Conservation (phyloP, 2,797 vertebrate genomes). For the Lateolabrax maculatus region DNA sequence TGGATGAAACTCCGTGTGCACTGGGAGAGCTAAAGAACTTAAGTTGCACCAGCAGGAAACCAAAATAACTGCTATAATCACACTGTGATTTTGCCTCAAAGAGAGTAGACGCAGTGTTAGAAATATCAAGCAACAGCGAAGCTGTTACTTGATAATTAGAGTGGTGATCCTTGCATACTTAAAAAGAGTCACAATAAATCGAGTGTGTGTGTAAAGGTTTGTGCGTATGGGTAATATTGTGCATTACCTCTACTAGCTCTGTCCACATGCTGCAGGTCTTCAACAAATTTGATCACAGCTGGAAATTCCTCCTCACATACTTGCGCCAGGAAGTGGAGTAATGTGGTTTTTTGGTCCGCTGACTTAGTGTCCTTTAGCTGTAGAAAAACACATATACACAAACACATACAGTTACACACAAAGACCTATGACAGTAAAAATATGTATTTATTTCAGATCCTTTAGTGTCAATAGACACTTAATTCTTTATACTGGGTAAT, state of each 20-base stretch:
- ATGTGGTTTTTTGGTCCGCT: conserved; percentile 93
- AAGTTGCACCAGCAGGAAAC: conserved; percentile 34
- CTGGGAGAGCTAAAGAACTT: conserved; percentile 21
- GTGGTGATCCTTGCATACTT: background rate
- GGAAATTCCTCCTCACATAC: conserved; percentile 93
- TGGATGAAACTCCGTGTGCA: conserved; percentile 11
- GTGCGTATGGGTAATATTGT: background rate
- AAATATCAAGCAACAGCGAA: conserved; percentile 13
- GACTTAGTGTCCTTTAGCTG: conserved; percentile 98
- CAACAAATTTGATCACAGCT: conserved; percentile 90
- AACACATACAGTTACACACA: conserved; percentile 5
- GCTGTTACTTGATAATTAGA: conserved; percentile 2
- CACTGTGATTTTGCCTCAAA: conserved; percentile 10
- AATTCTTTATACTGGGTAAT: background rate
- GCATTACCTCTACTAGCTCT: conserved; percentile 95
- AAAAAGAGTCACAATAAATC: conserved; percentile 1
- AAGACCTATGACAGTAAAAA: background rate
- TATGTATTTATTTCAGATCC: background rate
- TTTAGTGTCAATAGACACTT: background rate
- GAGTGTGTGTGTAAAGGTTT: background rate
- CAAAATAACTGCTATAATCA: conserved; percentile 58
- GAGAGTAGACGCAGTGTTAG: conserved; percentile 22
- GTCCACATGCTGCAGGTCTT: conserved; percentile 94
- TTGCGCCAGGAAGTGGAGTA: conserved; percentile 95
- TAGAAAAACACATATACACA: conserved; percentile 21